Base-by-base conservation (phyloP, 2,888 invertebrate species). In the Psylliodes chrysocephalus region DNA sequence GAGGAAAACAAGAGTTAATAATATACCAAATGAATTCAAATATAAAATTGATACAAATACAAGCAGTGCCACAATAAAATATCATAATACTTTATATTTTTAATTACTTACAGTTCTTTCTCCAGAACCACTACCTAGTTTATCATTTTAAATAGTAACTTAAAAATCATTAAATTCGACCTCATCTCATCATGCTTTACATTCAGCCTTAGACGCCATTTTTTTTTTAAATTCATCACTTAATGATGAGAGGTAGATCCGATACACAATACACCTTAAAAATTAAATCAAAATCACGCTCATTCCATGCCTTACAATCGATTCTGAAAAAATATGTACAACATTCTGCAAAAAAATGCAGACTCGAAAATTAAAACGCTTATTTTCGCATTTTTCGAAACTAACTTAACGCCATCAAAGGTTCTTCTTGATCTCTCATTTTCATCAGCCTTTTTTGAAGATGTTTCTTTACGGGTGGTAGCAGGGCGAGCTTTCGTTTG, bases 321-420 rank as follows among this genome's bases (percentile, higher is more conserved):
- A 46, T 46, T 14, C 42, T 19, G 28, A 35, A 35, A 52, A 57
- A 53, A 17, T 60, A 59, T 64, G 49, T 64, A 64, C 60, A 64
- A 54, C 35, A 38, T 53, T 28, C 40, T 53, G 46, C 40, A 10
- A 14, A 30, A 25, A 30, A 35, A 38, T 38, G 47, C 49, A 49
- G 44, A n/a, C n/a, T n/a, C n/a, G n/a, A n/a, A n/a, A 30, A 46
- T 19, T 3, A 22, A 38, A 19, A 33, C 6, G 38, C 44, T 40
- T n/a, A 17, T 22, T 14, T 44, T 22, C 8, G 33, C 19, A 17
- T 42, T n/a, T 25, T 35, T 38, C 14, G n/a, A 0, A 55, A 22
- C 67, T 73, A 89, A 85, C 90, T 90, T 81, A 89, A 84, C 60
- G 90, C 90, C 81, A 90, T 79, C 75, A 90, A 82, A 47, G 90